phyloP scores from a whole-genome alignment of 2,797 vertebrate genomes.

The Phyllotis vaccarum region DNA sequence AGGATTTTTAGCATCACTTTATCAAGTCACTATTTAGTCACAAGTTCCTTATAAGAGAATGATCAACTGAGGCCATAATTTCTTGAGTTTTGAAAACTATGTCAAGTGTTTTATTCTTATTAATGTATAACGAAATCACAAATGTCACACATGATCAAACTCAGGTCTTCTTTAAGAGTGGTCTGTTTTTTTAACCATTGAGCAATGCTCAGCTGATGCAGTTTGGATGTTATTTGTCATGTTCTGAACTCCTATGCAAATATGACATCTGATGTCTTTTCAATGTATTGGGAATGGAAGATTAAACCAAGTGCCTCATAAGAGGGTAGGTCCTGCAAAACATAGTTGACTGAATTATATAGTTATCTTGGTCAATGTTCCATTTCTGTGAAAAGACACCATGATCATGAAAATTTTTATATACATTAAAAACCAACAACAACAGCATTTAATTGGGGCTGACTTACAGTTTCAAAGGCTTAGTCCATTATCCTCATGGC shows the following conservation, averaged over 20 bases:
- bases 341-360: too few relatives aligned
- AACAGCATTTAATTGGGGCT: too few relatives aligned
- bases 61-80: neutral
- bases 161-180: neutral
- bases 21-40: neutral
- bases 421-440: neutral
- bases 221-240: neutral
- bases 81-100: neutral
- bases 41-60: neutral
- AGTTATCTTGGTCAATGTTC: neutral
- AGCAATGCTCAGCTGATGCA: neutral
- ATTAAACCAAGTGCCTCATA: neutral
- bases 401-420: neutral
- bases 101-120: neutral
- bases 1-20: neutral
- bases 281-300: neutral
- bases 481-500: neutral
- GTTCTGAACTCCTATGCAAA: neutral
- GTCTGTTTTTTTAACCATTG: neutral
- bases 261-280: neutral
- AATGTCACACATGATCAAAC: neutral
- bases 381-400: neutral
- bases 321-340: neutral
- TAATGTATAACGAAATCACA: neutral
- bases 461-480: neutral